Conservation (phyloP, 2,797 vertebrate species). For the Chelmon rostratus region DNA sequence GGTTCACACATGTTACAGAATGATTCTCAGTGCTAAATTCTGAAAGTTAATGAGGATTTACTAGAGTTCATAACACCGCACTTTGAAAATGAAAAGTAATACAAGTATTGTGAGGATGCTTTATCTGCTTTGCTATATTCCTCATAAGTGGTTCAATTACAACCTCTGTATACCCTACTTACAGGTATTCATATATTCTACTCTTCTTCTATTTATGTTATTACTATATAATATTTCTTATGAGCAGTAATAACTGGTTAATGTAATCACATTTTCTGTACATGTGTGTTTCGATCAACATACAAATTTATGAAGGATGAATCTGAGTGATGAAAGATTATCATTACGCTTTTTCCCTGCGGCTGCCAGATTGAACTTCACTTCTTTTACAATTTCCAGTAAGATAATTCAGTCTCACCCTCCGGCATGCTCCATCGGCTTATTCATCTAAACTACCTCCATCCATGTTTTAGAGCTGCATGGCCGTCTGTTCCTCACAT, state of each 20-base stretch:
- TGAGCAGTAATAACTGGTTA: not conserved
- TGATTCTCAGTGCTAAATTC: slow-evolving; percentile 6
- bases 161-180: too few relatives aligned
- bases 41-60: slow-evolving; percentile 31
- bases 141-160: too few relatives aligned
- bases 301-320: not conserved
- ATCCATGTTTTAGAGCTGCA: not conserved
- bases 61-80: slow-evolving; percentile 35
- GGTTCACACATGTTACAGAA: slow-evolving; percentile 57
- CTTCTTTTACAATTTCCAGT: not conserved
- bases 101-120: slow-evolving; percentile 16
- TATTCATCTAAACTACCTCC: not conserved
- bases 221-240: not conserved
- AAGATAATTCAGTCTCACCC: not conserved
- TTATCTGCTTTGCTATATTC: slow-evolving; percentile 11
- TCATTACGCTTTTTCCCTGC: not conserved
- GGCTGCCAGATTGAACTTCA: not conserved
- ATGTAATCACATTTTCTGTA: not conserved
- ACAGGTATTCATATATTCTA: too few relatives aligned
- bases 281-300: not conserved
- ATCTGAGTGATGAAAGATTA: not conserved
- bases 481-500: not conserved
- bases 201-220: too few relatives aligned
- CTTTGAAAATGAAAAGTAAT: slow-evolving; percentile 30
- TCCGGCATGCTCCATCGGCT: not conserved